Evolutionary conservation across 2,797 vertebrate species (phyloP).

Genomic region (Macrochelys suwanniensis): DNA sequence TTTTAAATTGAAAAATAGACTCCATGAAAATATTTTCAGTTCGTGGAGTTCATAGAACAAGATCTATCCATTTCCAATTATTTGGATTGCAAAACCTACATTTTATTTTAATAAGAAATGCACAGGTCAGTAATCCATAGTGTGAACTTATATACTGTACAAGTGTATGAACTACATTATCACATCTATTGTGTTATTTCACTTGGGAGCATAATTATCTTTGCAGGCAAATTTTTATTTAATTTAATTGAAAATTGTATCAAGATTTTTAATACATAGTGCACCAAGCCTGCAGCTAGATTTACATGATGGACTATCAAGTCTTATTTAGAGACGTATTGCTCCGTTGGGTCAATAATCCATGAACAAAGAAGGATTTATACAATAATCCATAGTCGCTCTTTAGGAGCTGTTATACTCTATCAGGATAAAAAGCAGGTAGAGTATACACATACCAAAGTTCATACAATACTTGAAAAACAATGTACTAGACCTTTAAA

Average conservation of each 20-base stretch:
- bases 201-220: constrained; percentile 36
- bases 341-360: constrained; percentile 68
- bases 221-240: constrained; percentile 56
- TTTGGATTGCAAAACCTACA: background rate
- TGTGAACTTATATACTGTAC: background rate
- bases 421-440: constrained; percentile 69
- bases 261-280: constrained; percentile 49
- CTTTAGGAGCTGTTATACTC: constrained; percentile 69
- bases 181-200: constrained; percentile 49
- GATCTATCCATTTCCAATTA: background rate
- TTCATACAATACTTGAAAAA: background rate
- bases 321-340: constrained; percentile 68
- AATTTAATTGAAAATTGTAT: constrained; percentile 72
- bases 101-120: constrained; percentile 31
- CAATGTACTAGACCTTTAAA: constrained; percentile 25
- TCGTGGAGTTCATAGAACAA: background rate
- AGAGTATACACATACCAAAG: constrained; percentile 20
- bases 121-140: background rate
- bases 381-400: constrained; percentile 71
- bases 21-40: background rate
- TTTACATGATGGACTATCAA: constrained; percentile 69
- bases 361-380: constrained; percentile 74
- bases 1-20: background rate
- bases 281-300: constrained; percentile 57
- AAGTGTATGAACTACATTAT: background rate